These are phyloP conservation scores for Chromobotia macracanthus DNA, from an alignment of 2,797 vertebrate species.

Conservation along the genomic window DNA sequence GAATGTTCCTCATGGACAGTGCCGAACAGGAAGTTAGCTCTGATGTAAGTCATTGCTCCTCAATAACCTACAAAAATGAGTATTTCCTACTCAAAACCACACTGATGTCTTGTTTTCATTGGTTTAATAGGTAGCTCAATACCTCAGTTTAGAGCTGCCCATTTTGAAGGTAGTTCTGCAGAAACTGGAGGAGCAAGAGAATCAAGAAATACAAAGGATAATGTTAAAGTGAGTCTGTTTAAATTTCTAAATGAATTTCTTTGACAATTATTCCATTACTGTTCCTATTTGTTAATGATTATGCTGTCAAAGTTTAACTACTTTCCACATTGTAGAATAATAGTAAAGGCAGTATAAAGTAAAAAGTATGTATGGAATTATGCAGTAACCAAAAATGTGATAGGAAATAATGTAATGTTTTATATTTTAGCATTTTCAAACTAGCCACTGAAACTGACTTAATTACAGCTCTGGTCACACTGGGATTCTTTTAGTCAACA, in stretches of 20 bases:
- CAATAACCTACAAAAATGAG: not conserved
- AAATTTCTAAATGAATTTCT: not conserved
- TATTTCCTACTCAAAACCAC: not conserved
- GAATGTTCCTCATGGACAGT: slow-evolving; percentile 90
- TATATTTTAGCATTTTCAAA: too few species aligned
- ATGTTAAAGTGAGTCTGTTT: slow-evolving; percentile 76
- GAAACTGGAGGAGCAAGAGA: slow-evolving; percentile 84
- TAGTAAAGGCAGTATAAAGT: not conserved
- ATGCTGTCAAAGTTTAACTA: not conserved
- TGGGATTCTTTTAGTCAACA: too few species aligned
- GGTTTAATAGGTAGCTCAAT: slow-evolving; percentile 86
- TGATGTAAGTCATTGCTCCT: slow-evolving; percentile 76
- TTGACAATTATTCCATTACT: not conserved
- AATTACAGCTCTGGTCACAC: too few species aligned
- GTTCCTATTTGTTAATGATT: not conserved
- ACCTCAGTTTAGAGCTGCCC: slow-evolving; percentile 86
- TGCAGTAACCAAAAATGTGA: too few species aligned
- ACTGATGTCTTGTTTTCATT: not conserved
- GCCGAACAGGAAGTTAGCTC: slow-evolving; percentile 89
- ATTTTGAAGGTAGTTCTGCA: slow-evolving; percentile 85
- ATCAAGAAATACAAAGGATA: slow-evolving; percentile 79
- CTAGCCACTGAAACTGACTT: too few species aligned
- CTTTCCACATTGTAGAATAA: not conserved
- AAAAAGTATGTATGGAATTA: too few species aligned
- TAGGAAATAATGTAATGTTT: too few species aligned